Base-by-base conservation (phyloP, 2,797 vertebrate species). In the Helostoma temminkii region DNA sequence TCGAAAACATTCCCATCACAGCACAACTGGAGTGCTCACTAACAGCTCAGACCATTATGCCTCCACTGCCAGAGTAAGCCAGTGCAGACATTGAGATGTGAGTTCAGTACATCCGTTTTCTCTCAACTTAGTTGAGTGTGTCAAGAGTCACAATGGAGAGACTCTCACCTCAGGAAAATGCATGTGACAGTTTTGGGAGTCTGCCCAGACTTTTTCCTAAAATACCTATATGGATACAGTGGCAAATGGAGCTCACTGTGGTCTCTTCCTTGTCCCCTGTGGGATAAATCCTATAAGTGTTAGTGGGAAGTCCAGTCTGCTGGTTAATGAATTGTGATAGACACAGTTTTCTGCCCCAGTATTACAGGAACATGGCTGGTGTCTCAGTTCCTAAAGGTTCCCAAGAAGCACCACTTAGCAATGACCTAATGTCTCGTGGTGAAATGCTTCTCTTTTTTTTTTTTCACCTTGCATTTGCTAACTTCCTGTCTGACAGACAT, bases 1-100 rank as follows among this genome's bases (percentile, higher is more conserved):
- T 88, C 78, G 26, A 80, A 83, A 88, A 78, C 84, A 77, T 87
- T 91, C 84, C 84, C 74, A 67, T 89, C 89, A 91, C 81, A 68
- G 64, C 41, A 37, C 71, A 82, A 88, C 82, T 78, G 74, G 83
- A 89, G 87, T 77, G 84, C 84, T 89, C 78, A 0, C 83, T 88
- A 88, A 90, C 83, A 86, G 88, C 75, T 82, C 68, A 19, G 75
- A 82, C 81, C 80, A 84, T 88, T 78, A 86, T 68, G 75, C 49
- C 63, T 76, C 46, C 52, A 15, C 70, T 72, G 25, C 48, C 46
- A 0, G 36, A 66, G 72, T 34, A n/a, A 56, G 72, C 55, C 76
- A 73, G 78, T 2, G 65, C 80, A 87, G 78, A 85, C 78, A 57
- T 2, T 1, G 37, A 76, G 68, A 69, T 70, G 73, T 12, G 71